phyloP scores from a whole-genome alignment of 2,113 vertebrate genomes.

The Pteronura brasiliensis region DNA sequence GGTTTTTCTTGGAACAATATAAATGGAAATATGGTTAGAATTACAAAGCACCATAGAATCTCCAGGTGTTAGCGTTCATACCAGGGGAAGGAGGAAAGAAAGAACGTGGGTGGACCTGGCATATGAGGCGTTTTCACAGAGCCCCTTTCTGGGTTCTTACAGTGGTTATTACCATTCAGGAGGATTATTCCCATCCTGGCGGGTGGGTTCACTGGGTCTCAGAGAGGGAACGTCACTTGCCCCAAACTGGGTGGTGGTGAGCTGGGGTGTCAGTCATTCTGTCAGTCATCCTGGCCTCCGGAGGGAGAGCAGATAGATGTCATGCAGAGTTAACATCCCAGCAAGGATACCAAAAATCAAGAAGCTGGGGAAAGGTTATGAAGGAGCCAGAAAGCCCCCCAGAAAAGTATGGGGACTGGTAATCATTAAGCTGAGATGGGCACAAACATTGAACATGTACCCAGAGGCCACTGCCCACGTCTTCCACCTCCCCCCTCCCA shows the following conservation, averaged over 20 bases:
- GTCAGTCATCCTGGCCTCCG: not conserved
- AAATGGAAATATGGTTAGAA: not conserved
- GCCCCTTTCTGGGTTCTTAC: not conserved
- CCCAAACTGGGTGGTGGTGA: not conserved
- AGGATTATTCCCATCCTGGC: not conserved
- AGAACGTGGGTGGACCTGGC: not conserved
- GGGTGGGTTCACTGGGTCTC: not conserved
- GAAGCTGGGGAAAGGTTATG: not conserved
- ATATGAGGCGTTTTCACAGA: rapidly evolving
- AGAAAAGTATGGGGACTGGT: not conserved
- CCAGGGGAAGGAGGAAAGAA: not conserved
- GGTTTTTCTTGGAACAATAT: not conserved
- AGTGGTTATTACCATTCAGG: not conserved
- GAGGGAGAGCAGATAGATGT: not conserved
- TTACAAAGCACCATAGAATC: not conserved
- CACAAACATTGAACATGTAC: not conserved
- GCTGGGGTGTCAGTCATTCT: too few relatives aligned
- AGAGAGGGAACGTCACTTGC: not conserved
- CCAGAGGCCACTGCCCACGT: rapidly evolving
- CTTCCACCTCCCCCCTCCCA: not conserved
- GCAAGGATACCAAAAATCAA: not conserved
- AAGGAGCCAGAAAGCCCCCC: not conserved
- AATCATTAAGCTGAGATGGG: not conserved
- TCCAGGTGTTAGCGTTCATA: not conserved
- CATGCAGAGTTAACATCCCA: too few relatives aligned